Evolutionary conservation across 2,113 vertebrate genomes (phyloP).

Genomic region (Actenoides lindsayi): DNA sequence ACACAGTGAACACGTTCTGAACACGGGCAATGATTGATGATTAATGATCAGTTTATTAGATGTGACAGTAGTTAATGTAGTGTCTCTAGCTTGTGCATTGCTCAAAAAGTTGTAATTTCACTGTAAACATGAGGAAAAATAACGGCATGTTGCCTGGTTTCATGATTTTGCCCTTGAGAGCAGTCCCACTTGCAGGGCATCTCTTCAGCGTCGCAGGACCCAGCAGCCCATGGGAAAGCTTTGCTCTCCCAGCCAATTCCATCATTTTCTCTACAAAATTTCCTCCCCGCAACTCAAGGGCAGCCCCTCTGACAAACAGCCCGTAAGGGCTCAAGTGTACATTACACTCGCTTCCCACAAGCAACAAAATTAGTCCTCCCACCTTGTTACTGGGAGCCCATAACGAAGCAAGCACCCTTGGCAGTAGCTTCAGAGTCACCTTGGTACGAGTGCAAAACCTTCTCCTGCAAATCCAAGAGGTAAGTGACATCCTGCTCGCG

Average conservation of each 20-base stretch:
- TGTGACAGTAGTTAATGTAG: background rate
- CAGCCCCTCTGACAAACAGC: background rate
- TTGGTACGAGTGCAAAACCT: background rate
- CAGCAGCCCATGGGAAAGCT: background rate
- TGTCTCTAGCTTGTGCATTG: background rate
- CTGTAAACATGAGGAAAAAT: background rate
- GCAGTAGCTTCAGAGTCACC: background rate
- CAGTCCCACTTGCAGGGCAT: too few relatives aligned
- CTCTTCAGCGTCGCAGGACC: background rate
- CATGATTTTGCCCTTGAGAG: background rate
- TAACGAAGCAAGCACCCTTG: background rate
- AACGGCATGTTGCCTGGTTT: background rate
- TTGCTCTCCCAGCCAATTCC: background rate
- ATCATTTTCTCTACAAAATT: background rate
- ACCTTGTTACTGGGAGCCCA: accelerated
- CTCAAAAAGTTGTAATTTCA: background rate
- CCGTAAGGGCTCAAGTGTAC: accelerated
- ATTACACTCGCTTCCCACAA: background rate
- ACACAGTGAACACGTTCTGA: background rate
- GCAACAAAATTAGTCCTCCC: background rate
- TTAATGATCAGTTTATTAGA: background rate
- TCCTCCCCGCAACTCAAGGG: background rate
- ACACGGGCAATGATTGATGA: background rate
- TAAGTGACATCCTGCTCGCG: background rate
- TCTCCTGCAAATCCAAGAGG: background rate